A percentile compares a stretch with the other conserved stretches of the same genome.
These are phyloP conservation scores for Dendrolimus kikuchii DNA, from an alignment of 1,140 invertebrate species.

Conservation along the genomic window DNA sequence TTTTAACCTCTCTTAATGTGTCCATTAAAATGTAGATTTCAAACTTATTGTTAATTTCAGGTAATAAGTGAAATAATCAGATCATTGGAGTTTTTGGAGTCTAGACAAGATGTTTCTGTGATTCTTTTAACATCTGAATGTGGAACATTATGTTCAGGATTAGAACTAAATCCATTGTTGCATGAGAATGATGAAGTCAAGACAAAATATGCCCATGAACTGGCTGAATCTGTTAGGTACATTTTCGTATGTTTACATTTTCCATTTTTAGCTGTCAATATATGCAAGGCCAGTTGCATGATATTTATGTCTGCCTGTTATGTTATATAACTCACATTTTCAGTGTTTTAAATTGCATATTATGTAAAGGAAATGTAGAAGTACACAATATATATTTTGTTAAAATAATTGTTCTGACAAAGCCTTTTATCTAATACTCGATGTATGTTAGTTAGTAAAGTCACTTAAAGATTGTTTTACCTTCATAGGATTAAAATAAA, in stretches of 20 bases:
- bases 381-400: too few species aligned
- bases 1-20: too few species aligned
- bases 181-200: conserved; percentile 36
- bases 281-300: not conserved
- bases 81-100: conserved; percentile 38
- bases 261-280: not conserved
- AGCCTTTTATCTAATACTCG: too few species aligned
- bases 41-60: conserved; percentile 25
- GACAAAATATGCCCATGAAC: conserved; percentile 34
- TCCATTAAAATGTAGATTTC: too few species aligned
- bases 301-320: not conserved
- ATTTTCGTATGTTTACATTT: not conserved
- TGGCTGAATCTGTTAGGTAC: conserved; percentile 55
- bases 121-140: conserved; percentile 50
- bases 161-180: conserved; percentile 42
- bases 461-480: too few species aligned
- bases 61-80: conserved; percentile 47
- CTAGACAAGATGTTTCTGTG: conserved; percentile 41
- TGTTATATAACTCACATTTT: too few species aligned
- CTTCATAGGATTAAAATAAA: too few species aligned
- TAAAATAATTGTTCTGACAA: too few species aligned
- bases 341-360: too few species aligned
- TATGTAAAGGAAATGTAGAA: too few species aligned
- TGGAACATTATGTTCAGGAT: conserved; percentile 41
- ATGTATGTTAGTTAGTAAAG: too few species aligned